phyloP scores from a whole-genome alignment of 1,140 invertebrate species.

The Pinna nobilis region DNA sequence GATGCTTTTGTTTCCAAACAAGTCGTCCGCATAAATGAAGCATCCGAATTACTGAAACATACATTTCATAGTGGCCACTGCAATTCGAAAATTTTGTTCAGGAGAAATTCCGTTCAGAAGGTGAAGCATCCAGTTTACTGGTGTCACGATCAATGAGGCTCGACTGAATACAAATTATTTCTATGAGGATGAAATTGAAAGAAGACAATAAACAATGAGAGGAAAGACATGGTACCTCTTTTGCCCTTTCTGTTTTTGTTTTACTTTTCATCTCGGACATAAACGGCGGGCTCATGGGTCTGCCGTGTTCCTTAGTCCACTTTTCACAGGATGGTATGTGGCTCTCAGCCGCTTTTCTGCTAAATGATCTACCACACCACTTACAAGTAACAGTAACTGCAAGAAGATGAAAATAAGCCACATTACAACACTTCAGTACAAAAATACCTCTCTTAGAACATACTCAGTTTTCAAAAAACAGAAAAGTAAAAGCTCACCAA shows the following conservation, averaged over 20 bases:
- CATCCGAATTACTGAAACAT: no score
- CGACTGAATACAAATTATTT: not conserved
- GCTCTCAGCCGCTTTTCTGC: constrained; percentile 35
- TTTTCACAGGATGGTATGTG: constrained; percentile 57
- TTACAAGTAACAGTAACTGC: constrained; percentile 40
- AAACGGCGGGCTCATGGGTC: constrained; percentile 43
- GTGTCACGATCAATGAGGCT: not conserved
- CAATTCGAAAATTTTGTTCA: no score
- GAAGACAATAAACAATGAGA: not conserved
- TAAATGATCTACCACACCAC: constrained; percentile 52
- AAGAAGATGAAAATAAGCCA: not conserved
- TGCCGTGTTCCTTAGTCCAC: constrained; percentile 52
- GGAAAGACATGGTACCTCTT: no score
- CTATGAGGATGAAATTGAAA: not conserved
- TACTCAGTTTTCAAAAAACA: no score
- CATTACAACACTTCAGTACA: no score
- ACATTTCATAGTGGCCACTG: no score
- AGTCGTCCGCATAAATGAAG: no score
- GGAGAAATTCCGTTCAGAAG: no score
- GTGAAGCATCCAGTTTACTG: no score
- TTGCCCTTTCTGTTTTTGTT: constrained; percentile 12
- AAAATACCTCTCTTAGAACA: no score
- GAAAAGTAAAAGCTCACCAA: no score
- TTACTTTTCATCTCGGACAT: constrained; percentile 4
- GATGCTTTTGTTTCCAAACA: no score